phyloP scores from a whole-genome alignment of 1,140 invertebrate genomes.

The Idris sp. region DNA sequence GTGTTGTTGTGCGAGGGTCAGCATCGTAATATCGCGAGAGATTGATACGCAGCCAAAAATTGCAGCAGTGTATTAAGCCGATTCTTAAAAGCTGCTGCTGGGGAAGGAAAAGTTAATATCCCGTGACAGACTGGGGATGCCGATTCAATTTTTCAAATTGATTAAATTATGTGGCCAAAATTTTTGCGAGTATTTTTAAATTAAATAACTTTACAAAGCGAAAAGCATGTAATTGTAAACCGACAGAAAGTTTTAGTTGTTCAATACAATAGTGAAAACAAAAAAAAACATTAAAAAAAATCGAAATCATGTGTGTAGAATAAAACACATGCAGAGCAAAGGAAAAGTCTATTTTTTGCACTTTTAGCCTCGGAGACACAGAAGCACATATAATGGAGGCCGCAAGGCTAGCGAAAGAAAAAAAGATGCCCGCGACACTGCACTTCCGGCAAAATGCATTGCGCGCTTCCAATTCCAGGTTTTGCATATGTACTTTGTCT shows the following conservation, averaged over 20 bases:
- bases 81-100: conserved; percentile 13
- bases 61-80: conserved; percentile 8
- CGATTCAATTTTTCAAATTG: background rate
- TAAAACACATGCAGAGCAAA: conserved; percentile 47
- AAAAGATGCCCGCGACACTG: conserved; percentile 23
- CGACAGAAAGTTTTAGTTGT: too few relatives aligned
- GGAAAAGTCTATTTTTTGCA: conserved; percentile 45
- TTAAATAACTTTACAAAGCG: too few relatives aligned
- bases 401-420: conserved; percentile 25
- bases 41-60: conserved; percentile 47
- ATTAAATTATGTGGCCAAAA: too few relatives aligned
- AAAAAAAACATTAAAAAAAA: too few relatives aligned
- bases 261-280: too few relatives aligned
- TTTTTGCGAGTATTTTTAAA: too few relatives aligned
- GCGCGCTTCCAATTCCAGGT: conserved; percentile 57
- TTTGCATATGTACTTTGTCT: too few relatives aligned
- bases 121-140: conserved; percentile 31
- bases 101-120: conserved; percentile 56
- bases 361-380: conserved; percentile 28
- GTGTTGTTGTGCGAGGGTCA: conserved; percentile 27
- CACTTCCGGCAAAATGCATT: conserved; percentile 62
- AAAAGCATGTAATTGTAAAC: too few relatives aligned
- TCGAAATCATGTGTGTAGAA: conserved; percentile 9
- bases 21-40: conserved; percentile 41
- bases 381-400: conserved; percentile 52